A percentile compares a stretch with the other conserved stretches of the same genome.
Conservation (phyloP, 2,888 invertebrate genomes). For the Oscheius sp. region DNA sequence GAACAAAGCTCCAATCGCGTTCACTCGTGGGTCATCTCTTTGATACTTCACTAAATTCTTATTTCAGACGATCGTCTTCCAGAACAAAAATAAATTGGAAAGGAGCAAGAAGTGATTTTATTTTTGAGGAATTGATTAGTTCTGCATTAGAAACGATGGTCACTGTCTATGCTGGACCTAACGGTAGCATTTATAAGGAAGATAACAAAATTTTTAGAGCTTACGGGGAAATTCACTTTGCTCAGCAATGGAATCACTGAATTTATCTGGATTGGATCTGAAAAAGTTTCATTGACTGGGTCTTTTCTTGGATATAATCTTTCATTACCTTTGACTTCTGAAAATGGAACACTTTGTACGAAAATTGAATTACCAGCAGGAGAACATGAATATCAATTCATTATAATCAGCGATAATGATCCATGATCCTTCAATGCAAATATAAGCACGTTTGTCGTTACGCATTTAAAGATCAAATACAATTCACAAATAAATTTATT, state of each 20-base stretch:
- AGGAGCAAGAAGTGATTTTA: not conserved
- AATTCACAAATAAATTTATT: no score
- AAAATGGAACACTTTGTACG: not conserved
- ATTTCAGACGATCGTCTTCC: not conserved
- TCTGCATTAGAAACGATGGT: not conserved
- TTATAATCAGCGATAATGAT: not conserved
- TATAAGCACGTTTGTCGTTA: no score
- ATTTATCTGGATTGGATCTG: not conserved
- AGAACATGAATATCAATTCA: slow-evolving; percentile 2
- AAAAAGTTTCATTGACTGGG: not conserved
- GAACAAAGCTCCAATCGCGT: not conserved
- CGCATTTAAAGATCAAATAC: no score
- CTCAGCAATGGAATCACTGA: not conserved
- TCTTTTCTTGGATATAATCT: not conserved
- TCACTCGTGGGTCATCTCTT: not conserved
- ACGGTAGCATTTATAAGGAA: not conserved
- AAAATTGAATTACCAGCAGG: not conserved
- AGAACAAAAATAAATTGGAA: not conserved
- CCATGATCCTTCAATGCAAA: no score
- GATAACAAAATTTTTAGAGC: not conserved
- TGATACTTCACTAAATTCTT: not conserved
- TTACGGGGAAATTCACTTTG: not conserved
- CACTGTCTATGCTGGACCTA: not conserved
- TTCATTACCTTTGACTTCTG: not conserved
- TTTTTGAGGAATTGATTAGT: not conserved